Conservation (phyloP, 2,113 vertebrate genomes). For the Oostethus manadensis region DNA sequence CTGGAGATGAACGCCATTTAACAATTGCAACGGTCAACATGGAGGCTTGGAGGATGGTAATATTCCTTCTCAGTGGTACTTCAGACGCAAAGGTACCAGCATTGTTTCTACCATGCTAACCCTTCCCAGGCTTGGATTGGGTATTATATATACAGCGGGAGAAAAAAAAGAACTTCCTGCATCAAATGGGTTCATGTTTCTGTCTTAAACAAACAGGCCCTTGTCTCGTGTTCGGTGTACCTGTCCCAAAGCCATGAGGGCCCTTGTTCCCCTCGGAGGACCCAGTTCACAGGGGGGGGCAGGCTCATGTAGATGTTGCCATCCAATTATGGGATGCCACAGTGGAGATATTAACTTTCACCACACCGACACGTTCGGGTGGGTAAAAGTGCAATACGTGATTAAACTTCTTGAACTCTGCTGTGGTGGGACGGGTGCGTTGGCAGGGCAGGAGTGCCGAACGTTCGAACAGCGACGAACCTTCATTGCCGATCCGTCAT, state of each 20-base stretch:
- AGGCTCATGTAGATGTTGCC: slow-evolving; percentile 65
- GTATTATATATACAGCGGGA: slow-evolving; percentile 43
- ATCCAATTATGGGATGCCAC: slow-evolving; percentile 27
- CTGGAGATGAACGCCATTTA: too few relatives aligned
- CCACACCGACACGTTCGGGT: too few relatives aligned
- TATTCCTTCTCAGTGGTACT: slow-evolving; percentile 52
- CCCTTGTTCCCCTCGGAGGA: slow-evolving; percentile 63
- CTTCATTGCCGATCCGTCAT: too few relatives aligned
- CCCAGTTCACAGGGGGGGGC: slow-evolving; percentile 73
- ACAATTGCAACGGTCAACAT: too few relatives aligned
- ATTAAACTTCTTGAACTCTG: too few relatives aligned
- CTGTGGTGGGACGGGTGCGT: too few relatives aligned
- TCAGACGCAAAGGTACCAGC: slow-evolving; percentile 53
- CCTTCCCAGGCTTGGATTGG: slow-evolving; percentile 46
- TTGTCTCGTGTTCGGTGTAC: slow-evolving; percentile 65
- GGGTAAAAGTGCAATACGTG: too few relatives aligned
- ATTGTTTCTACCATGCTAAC: slow-evolving; percentile 22
- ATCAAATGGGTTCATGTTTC: slow-evolving; percentile 58
- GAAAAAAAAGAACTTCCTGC: slow-evolving; percentile 55
- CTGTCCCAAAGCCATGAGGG: slow-evolving; percentile 60
- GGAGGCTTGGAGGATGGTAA: slow-evolving; percentile 34
- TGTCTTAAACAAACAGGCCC: slow-evolving; percentile 46
- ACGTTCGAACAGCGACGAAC: slow-evolving; percentile 14
- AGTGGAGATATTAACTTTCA: neutral
- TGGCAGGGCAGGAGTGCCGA: too few relatives aligned